Conservation (phyloP, 37 sponge, comb jelly and placozoan species). For the Diacarnus erythraeanus region DNA sequence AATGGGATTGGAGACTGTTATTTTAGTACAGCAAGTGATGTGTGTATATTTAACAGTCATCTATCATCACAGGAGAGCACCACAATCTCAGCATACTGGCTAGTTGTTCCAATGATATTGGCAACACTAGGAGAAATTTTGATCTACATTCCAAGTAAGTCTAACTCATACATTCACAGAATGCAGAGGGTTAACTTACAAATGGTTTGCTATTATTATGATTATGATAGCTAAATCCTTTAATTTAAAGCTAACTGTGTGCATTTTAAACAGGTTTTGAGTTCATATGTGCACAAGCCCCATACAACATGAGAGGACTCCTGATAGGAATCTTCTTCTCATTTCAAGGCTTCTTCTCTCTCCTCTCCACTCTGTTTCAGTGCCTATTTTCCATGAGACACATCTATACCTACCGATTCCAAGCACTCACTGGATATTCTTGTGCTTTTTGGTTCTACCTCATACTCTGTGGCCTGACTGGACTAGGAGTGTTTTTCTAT, state of each 20-base stretch:
- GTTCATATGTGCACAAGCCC: constrained; percentile 62
- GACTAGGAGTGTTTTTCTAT: constrained; percentile 26
- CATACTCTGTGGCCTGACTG: neutral
- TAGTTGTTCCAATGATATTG: constrained; percentile 25
- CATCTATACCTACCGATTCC: constrained; percentile 11
- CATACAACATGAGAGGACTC: constrained; percentile 53
- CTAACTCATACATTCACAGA: no score
- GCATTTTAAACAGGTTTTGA: constrained; percentile 45
- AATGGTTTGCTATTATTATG: no score
- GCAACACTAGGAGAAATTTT: constrained; percentile 48
- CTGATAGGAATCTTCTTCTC: constrained; percentile 62
- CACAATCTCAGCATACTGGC: constrained; percentile 12
- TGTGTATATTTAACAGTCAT: constrained; percentile 18
- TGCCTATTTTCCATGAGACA: constrained; percentile 15
- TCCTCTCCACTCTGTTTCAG: constrained; percentile 21
- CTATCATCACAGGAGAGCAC: neutral
- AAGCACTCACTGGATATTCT: neutral
- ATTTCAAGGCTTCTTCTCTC: constrained; percentile 45
- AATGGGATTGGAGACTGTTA: constrained; percentile 6
- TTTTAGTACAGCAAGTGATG: neutral
- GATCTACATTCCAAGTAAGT: constrained; percentile 44
- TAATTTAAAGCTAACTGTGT: neutral
- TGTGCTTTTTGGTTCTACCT: constrained; percentile 40
- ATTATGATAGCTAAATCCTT: neutral
- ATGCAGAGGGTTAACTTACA: no score